Evolutionary conservation across 2,888 invertebrate species (phyloP).

Genomic region (Archaeoteleia sp.): DNA sequence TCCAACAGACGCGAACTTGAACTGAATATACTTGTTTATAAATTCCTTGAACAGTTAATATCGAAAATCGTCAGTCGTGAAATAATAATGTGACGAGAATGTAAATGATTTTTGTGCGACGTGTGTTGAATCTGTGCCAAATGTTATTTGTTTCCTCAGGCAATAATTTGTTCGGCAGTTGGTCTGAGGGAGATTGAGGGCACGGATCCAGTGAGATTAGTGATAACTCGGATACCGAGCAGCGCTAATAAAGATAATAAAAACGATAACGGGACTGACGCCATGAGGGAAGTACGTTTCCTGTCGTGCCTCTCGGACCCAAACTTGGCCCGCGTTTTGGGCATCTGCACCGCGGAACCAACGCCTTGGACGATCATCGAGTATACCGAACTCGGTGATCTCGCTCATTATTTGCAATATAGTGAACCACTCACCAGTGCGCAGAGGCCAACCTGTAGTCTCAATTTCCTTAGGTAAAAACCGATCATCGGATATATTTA

Average conservation of each 20-base stretch:
- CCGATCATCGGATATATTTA: too few species aligned
- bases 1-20: too few species aligned
- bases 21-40: too few species aligned
- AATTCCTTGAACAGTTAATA: too few species aligned
- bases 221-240: constrained; percentile 77
- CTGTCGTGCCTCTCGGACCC: constrained; percentile 82
- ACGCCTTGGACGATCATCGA: constrained; percentile 83
- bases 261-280: constrained; percentile 73
- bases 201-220: constrained; percentile 75
- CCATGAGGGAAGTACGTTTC: constrained; percentile 81
- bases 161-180: constrained; percentile 77
- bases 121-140: background rate
- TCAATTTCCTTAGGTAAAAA: constrained; percentile 72
- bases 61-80: too few species aligned
- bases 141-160: constrained; percentile 68
- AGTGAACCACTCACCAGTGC: constrained; percentile 71
- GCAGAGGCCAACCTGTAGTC: constrained; percentile 70
- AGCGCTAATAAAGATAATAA: constrained; percentile 71
- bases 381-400: constrained; percentile 85
- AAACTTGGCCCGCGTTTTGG: constrained; percentile 81
- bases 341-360: constrained; percentile 77
- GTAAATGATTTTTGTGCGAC: too few species aligned
- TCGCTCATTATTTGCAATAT: constrained; percentile 81
- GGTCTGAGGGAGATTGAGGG: constrained; percentile 74
- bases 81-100: too few species aligned